These are phyloP conservation scores for Antechinus stuartii DNA, from an alignment of 2,113 vertebrate genomes.

Conservation along the genomic window DNA sequence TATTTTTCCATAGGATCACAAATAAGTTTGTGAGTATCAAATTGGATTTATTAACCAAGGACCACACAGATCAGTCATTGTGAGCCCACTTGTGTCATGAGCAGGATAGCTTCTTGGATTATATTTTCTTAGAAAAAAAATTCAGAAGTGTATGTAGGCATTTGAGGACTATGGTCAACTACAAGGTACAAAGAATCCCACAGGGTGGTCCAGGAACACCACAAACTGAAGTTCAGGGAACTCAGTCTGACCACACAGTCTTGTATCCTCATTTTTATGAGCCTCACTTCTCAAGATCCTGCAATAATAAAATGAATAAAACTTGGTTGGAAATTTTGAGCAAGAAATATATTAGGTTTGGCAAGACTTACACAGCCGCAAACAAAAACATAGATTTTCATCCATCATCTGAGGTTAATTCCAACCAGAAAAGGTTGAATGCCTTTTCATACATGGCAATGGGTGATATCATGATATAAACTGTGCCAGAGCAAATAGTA, in stretches of 20 bases:
- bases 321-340: neutral
- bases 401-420: neutral
- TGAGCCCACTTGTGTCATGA: neutral
- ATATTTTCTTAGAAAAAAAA: neutral
- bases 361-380: neutral
- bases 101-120: neutral
- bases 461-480: neutral
- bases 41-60: neutral
- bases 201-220: neutral
- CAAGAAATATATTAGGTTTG: neutral
- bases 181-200: neutral
- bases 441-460: neutral
- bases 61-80: neutral
- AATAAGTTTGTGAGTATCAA: neutral
- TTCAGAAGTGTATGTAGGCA: neutral
- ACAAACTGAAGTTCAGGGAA: neutral
- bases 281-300: neutral
- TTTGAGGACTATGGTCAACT: neutral
- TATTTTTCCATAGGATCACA: neutral
- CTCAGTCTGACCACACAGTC: neutral
- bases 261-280: neutral
- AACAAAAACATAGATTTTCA: neutral
- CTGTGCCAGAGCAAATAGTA: neutral
- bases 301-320: constrained; percentile 3
- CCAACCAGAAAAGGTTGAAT: neutral